A percentile compares a stretch with the other conserved stretches of the same genome.
Conservation (phyloP, 92 coral and sea anemone genomes). For the Blastomussa wellsi region DNA sequence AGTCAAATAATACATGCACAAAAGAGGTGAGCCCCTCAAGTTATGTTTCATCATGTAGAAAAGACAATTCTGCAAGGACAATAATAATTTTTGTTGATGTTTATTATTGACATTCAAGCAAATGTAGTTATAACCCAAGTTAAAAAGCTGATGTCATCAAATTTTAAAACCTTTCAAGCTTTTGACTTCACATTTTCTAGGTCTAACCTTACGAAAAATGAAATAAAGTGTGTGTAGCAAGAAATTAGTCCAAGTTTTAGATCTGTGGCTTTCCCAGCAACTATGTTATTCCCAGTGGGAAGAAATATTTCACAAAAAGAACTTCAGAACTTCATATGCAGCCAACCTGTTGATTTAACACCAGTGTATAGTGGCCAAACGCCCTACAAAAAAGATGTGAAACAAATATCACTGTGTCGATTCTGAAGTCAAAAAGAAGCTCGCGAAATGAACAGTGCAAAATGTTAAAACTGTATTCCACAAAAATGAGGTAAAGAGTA, state of each 20-base stretch:
- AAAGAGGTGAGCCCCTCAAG: constrained; percentile 33
- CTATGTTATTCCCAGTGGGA: too few relatives aligned
- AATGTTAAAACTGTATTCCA: too few relatives aligned
- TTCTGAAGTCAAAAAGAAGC: too few relatives aligned
- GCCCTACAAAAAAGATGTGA: too few relatives aligned
- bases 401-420: too few relatives aligned
- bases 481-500: too few relatives aligned
- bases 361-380: too few relatives aligned
- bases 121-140: neutral
- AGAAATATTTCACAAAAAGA: too few relatives aligned
- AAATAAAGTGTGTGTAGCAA: too few relatives aligned
- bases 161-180: neutral
- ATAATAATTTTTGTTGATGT: neutral
- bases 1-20: neutral
- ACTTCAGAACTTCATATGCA: too few relatives aligned
- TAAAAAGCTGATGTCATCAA: neutral
- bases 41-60: neutral
- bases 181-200: neutral
- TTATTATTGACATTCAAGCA: neutral
- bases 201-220: neutral
- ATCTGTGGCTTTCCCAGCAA: neutral
- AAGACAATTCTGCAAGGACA: neutral
- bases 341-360: too few relatives aligned
- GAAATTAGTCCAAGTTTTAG: neutral
- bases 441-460: too few relatives aligned